Conservation (phyloP, 1,140 invertebrate species). For the Steinernema feltiae region DNA sequence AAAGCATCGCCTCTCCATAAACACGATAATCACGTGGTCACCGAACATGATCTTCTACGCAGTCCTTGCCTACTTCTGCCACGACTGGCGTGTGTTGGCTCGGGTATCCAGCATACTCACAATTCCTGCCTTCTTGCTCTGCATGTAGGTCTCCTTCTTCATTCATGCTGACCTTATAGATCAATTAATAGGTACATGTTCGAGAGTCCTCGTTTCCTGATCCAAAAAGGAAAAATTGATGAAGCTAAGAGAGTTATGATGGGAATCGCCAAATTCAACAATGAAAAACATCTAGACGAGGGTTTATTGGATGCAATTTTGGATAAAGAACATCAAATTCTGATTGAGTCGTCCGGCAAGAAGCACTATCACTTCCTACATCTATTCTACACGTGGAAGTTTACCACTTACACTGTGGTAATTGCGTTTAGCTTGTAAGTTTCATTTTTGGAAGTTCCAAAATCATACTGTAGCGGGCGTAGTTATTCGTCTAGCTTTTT, state of each 20-base stretch:
- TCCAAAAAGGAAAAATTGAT: conserved; percentile 18
- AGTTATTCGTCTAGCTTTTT: no score
- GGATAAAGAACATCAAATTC: conserved; percentile 9
- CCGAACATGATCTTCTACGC: conserved; percentile 21
- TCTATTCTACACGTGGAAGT: conserved; percentile 27
- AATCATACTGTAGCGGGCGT: no score
- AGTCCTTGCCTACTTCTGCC: background rate
- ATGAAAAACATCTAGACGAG: conserved; percentile 3
- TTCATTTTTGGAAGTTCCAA: background rate
- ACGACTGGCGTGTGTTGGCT: conserved; percentile 12
- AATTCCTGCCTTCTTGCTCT: conserved; percentile 29
- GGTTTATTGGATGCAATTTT: background rate
- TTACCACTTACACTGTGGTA: conserved; percentile 14
- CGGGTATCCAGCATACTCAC: background rate
- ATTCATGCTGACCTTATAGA: background rate
- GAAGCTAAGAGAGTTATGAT: conserved; percentile 16
- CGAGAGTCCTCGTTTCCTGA: conserved; percentile 32
- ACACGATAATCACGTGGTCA: conserved; percentile 37
- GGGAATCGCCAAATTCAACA: conserved; percentile 16
- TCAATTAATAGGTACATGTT: conserved; percentile 27
- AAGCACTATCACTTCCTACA: conserved; percentile 23
- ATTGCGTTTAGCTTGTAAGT: conserved; percentile 14
- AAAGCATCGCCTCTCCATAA: conserved; percentile 39
- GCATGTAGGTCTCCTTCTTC: conserved; percentile 1
- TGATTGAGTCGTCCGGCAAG: conserved; percentile 9